These are phyloP conservation scores for Invenusta paracnida DNA, from an alignment of 2,888 invertebrate species.

Conservation along the genomic window DNA sequence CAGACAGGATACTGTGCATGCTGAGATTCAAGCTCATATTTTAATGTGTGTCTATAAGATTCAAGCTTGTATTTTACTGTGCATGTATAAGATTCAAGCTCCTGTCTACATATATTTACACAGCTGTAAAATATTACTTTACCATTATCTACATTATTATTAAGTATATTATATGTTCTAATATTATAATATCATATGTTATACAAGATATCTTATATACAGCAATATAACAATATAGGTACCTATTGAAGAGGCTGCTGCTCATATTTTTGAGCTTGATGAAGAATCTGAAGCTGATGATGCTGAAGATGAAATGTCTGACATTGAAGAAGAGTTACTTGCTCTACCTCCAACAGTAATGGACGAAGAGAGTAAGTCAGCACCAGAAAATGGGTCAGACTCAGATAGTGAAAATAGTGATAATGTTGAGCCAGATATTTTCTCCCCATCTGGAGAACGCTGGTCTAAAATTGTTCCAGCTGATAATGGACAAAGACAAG, in stretches of 20 bases:
- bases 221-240: background rate
- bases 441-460: background rate
- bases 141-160: background rate
- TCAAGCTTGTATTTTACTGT: background rate
- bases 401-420: background rate
- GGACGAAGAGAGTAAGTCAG: too few relatives aligned
- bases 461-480: background rate
- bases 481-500: background rate
- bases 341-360: too few relatives aligned
- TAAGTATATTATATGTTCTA: background rate
- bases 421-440: background rate
- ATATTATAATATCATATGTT: background rate
- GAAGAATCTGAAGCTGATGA: background rate
- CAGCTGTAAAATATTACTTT: background rate
- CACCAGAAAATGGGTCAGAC: too few relatives aligned
- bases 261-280: background rate
- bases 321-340: background rate
- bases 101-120: background rate
- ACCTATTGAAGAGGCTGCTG: background rate
- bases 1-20: background rate
- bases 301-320: background rate
- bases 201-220: background rate
- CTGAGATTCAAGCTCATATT: background rate
- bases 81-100: background rate
- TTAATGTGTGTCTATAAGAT: background rate